Percentiles rank a stretch among this genome's conserved stretches.
These are phyloP conservation scores for Stegostoma tigrinum DNA, from an alignment of 2,113 vertebrate genomes.

Conservation along the genomic window DNA sequence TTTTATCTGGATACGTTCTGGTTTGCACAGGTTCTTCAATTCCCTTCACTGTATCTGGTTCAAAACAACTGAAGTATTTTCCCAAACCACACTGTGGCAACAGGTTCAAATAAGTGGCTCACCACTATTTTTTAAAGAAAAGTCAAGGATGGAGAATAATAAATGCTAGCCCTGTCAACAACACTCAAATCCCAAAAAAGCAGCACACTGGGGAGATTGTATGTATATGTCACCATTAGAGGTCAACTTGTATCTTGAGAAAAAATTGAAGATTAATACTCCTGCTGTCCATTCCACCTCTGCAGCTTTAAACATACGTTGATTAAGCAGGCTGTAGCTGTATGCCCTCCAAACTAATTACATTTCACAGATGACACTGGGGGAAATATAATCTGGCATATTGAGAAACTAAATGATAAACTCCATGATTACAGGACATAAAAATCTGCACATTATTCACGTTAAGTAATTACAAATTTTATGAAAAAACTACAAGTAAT, in stretches of 20 bases:
- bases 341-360: background rate
- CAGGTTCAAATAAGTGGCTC: background rate
- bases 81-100: background rate
- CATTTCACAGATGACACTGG: background rate
- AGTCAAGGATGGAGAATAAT: background rate
- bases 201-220: background rate
- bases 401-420: background rate
- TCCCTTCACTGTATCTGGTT: background rate
- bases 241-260: background rate
- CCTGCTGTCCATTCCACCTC: background rate
- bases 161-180: background rate
- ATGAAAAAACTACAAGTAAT: background rate
- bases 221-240: background rate
- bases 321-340: background rate
- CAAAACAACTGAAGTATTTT: background rate
- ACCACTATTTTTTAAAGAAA: background rate
- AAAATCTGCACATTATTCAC: background rate
- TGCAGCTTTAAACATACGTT: background rate
- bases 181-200: background rate
- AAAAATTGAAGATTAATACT: background rate
- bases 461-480: background rate
- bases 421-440: background rate
- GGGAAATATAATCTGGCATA: background rate
- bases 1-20: too few species aligned
- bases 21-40: background rate